These are phyloP conservation scores for Paragorgia papillata DNA, from an alignment of 92 coral and sea anemone species.

Conservation along the genomic window DNA sequence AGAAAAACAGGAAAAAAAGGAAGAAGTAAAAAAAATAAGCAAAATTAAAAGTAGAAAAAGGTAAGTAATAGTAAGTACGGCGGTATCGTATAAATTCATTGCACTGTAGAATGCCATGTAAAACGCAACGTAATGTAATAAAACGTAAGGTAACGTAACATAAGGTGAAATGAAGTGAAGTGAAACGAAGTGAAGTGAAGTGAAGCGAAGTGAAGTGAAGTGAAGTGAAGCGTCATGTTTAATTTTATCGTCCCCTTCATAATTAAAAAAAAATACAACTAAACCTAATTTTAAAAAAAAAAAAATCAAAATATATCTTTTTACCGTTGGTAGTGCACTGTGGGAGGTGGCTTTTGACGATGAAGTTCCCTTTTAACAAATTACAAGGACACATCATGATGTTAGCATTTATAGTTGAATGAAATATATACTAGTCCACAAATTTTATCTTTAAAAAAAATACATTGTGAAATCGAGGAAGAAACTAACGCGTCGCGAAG, in stretches of 20 bases:
- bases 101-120: not conserved
- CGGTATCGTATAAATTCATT: too few relatives aligned
- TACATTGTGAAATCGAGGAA: too few relatives aligned
- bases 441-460: too few relatives aligned
- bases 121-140: too few relatives aligned
- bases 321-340: constrained; percentile 97
- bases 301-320: not conserved
- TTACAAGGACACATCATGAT: not conserved
- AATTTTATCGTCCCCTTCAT: too few relatives aligned
- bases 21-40: not conserved
- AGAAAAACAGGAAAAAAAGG: not conserved
- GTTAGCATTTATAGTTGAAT: not conserved
- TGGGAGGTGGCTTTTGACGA: constrained; percentile 96
- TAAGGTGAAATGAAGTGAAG: not conserved
- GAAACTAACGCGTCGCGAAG: too few relatives aligned
- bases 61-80: not conserved
- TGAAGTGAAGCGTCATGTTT: not conserved
- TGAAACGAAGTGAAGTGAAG: too few relatives aligned
- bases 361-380: constrained; percentile 81
- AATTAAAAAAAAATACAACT: not conserved
- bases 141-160: not conserved
- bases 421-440: too few relatives aligned
- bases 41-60: not conserved
- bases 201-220: not conserved
- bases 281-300: not conserved